Base-by-base conservation (phyloP, 2,113 vertebrate species). In the Micronisus gabar region DNA sequence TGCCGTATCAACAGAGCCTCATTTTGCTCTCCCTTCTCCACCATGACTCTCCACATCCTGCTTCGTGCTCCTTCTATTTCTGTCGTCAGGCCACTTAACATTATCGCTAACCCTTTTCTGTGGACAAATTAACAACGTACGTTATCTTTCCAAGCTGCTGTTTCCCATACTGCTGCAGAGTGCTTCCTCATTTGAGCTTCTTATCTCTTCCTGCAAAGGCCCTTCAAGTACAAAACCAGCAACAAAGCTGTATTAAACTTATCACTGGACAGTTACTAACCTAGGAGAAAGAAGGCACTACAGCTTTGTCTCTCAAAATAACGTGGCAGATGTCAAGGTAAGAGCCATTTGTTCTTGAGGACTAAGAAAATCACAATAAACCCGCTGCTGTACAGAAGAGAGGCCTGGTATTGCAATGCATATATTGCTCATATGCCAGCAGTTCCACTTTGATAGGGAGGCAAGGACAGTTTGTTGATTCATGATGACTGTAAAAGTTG, bases 111-210 rank as follows among this genome's bases (percentile, higher is more conserved):
- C 55, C 34, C 59, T 67, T 66, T 87, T 80, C 67, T 90, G 75
- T 71, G 63, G 67, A 62, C 84, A 96, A 96, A 88, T 95, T 93
- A 90, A 93, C 81, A 86, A 86, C 40, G 13, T 40, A 75, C 62
- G 13, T 90, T 96, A 96, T 96, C 94, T 80, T 94, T 81, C 67
- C 48, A 78, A 94, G 80, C 80, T 91, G 78, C 83, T 91, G 93
- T 82, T 97, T 97, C 94, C 92, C 81, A 74, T 86, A 86, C 27
- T 13, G 3, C 59, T 2, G 10, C 74, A 75, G 1, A 86, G 23
- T 59, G n/a, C 67, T 97, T 96, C 93, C 95, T 85, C 81, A 84
- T 96, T 79, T 79, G 27, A 94, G 72, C 23, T 83, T 52, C 86
- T 79, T 95, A 96, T 96, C 96, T 91, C 66, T 90, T 92, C 75